Evolutionary conservation across 2,888 invertebrate species (phyloP), one percentile per base, ranked within the genome.

Genomic region (Sisyra nigra): DNA sequence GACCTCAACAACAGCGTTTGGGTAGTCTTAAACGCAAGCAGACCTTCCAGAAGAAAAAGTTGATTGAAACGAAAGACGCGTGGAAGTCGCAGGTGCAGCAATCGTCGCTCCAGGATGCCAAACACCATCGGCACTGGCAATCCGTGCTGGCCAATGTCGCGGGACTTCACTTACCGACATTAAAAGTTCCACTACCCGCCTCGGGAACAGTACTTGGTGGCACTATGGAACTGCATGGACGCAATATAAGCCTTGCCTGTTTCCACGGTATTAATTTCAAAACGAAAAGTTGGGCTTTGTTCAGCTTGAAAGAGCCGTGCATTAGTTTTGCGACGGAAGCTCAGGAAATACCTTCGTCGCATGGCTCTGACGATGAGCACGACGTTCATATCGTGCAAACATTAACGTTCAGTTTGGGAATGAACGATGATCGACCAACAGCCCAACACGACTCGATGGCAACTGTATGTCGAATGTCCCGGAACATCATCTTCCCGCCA

Each of bases 191-290:
- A 2, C 58, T 81, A 45, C 82, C 82, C 0, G 70, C 70, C 10
- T 72, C 69, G 52, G 76, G 91, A 48, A 83, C 87, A 17, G 80
- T 88, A 10, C 67, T 89, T 1, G 91, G 91, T 19, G 86, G 89
- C 41, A 86, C 87, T 37, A 78, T 93, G 77, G 80, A 94, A 64
- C 64, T 92, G 50, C 80, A 85, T 63, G 85, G 86, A 32, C 82
- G 81, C 47, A 89, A 94, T 62, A 85, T 96, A 45, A 91, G 93
- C 5, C 67, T 96, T 49, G 94, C 93, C 3, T 96, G 96, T 62
- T 96, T 96, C 71, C 93, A 96, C 62, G 96, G 96, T 30, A 87
- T 91, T 57, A 94, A 94, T 65, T 92, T 96, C 62, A 89, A 92
- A 53, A 69, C 91, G 44, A 93, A 93, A 64, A 88, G 87, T 1